A percentile compares a stretch with the other conserved stretches of the same genome.
Conservation (phyloP, 1,140 invertebrate genomes). For the Nephila pilipes region DNA sequence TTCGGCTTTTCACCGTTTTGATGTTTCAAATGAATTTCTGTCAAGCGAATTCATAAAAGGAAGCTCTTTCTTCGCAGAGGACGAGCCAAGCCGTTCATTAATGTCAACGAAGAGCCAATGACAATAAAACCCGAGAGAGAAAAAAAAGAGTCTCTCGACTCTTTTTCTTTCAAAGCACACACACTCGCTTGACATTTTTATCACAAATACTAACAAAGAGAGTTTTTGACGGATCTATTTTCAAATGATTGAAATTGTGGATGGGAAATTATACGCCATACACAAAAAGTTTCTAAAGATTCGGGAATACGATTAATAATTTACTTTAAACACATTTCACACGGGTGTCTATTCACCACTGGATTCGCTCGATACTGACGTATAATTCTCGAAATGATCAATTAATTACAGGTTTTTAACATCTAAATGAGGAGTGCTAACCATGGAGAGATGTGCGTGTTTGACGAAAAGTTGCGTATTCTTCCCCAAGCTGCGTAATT, state of each 20-base stretch:
- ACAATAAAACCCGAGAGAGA: slow-evolving; percentile 28
- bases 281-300: background rate
- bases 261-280: slow-evolving; percentile 52
- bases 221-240: slow-evolving; percentile 56
- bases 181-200: slow-evolving; percentile 66
- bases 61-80: slow-evolving; percentile 23
- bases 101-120: slow-evolving; percentile 44
- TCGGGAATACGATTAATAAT: slow-evolving; percentile 60
- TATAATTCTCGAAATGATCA: slow-evolving; percentile 39
- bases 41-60: slow-evolving; percentile 59
- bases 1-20: slow-evolving; percentile 9
- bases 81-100: slow-evolving; percentile 55
- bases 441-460: background rate
- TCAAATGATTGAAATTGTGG: slow-evolving; percentile 66
- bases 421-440: slow-evolving; percentile 42
- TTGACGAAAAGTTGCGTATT: slow-evolving; percentile 54
- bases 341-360: slow-evolving; percentile 13
- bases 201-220: slow-evolving; percentile 55
- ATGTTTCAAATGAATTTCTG: slow-evolving; percentile 67
- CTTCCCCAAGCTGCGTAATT: slow-evolving; percentile 44
- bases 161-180: slow-evolving; percentile 57
- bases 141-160: background rate
- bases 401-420: slow-evolving; percentile 71
- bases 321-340: slow-evolving; percentile 49
- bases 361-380: slow-evolving; percentile 32